Evolutionary conservation across 2,888 invertebrate species (phyloP).

Genomic region (Cylloceria caligata): DNA sequence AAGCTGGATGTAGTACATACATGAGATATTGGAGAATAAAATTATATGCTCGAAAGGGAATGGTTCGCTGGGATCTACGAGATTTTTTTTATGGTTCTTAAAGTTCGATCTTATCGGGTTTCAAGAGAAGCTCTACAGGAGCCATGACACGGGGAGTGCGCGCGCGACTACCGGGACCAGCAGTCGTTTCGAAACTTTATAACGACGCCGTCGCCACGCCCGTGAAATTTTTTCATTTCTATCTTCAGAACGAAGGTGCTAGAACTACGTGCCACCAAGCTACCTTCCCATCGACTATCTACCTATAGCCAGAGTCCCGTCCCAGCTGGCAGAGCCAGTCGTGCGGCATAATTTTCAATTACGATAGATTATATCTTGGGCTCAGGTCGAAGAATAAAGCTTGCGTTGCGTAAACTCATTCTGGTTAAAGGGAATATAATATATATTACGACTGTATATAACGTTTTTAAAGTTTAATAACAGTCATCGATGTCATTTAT

Average conservation of each 20-base stretch:
- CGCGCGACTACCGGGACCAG: constrained; percentile 26
- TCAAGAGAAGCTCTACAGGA: constrained; percentile 41
- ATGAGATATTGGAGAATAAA: constrained; percentile 49
- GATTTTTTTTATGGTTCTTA: constrained; percentile 62
- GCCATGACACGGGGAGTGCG: constrained; percentile 16
- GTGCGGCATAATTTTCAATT: constrained; percentile 80
- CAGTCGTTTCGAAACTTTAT: constrained; percentile 65
- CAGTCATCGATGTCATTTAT: constrained; percentile 32
- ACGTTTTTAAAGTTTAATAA: constrained; percentile 3
- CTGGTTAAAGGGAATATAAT: constrained; percentile 19
- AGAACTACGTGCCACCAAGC: constrained; percentile 52
- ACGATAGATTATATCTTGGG: constrained; percentile 78
- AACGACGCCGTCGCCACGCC: constrained; percentile 66
- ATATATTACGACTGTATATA: not conserved
- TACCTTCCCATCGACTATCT: constrained; percentile 62
- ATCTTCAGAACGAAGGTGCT: constrained; percentile 65
- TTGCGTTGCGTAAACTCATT: constrained; percentile 28
- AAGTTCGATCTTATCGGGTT: constrained; percentile 61
- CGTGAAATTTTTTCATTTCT: constrained; percentile 73
- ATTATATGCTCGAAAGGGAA: constrained; percentile 43
- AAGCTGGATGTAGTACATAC: constrained; percentile 5
- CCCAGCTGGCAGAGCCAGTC: constrained; percentile 67
- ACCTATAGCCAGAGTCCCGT: constrained; percentile 11
- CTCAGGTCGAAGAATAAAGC: constrained; percentile 42
- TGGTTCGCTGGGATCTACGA: constrained; percentile 29